Conservation (phyloP, 2,888 invertebrate genomes). For the Rhabditoides inermis region DNA sequence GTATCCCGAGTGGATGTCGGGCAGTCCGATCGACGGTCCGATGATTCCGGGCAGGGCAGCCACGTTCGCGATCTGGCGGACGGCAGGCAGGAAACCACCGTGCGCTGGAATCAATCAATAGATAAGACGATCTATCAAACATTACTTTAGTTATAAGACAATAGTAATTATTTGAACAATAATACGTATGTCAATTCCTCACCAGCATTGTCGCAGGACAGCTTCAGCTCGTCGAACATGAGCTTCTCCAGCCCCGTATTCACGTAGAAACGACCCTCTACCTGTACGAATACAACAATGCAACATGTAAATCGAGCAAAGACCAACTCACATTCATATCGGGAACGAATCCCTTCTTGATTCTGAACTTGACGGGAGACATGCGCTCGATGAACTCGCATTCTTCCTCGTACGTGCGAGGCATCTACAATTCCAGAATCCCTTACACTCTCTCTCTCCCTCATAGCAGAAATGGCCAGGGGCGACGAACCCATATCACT, state of each 20-base stretch:
- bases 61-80: conserved; percentile 97
- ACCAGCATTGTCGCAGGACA: conserved; percentile 73
- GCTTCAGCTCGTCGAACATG: conserved; percentile 90
- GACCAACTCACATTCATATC: conserved; percentile 78
- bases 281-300: conserved; percentile 57
- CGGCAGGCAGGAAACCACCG: conserved; percentile 93
- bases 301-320: neutral
- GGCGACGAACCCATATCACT: too few relatives aligned
- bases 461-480: too few relatives aligned
- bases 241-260: conserved; percentile 80
- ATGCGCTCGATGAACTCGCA: conserved; percentile 82
- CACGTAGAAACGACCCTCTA: conserved; percentile 93
- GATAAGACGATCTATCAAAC: neutral
- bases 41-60: conserved; percentile 72
- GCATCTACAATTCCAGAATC: conserved; percentile 23
- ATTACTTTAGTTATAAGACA: neutral
- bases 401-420: conserved; percentile 75
- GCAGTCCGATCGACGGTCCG: conserved; percentile 42
- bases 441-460: too few relatives aligned
- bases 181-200: too few relatives aligned
- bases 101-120: conserved; percentile 57
- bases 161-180: neutral
- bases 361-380: conserved; percentile 75
- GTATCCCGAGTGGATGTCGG: conserved; percentile 77
- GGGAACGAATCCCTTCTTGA: conserved; percentile 96